Conservation (phyloP, 2,797 vertebrate species). For the Rhabdophis nuchalis region DNA sequence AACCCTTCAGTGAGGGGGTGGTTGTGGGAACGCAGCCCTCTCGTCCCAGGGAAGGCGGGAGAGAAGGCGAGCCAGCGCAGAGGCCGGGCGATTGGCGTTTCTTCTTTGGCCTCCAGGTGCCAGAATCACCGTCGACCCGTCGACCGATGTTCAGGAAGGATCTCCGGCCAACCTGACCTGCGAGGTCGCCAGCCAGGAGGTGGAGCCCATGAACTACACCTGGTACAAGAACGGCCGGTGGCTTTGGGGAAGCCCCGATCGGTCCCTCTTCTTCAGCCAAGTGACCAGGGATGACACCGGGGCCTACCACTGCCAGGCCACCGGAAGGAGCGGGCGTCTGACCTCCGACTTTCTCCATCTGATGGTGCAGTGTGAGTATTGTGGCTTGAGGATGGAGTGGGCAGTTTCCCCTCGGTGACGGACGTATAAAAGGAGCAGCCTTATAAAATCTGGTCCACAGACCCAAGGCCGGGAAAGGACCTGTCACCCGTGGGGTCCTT, state of each 20-base stretch:
- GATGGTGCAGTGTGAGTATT: slow-evolving; percentile 70
- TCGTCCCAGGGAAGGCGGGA: neutral
- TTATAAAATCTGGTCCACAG: neutral
- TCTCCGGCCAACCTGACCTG: slow-evolving; percentile 62
- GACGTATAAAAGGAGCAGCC: neutral
- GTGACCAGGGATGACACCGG: slow-evolving; percentile 61
- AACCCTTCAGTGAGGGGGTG: neutral
- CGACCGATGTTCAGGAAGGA: slow-evolving; percentile 62
- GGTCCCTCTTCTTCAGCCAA: neutral
- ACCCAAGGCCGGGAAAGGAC: neutral
- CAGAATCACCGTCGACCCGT: slow-evolving; percentile 46
- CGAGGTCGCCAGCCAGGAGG: slow-evolving; percentile 1
- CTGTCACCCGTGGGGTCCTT: neutral
- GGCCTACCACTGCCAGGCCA: slow-evolving; percentile 63
- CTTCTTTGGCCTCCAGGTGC: slow-evolving; percentile 48
- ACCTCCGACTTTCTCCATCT: slow-evolving; percentile 52
- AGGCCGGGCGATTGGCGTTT: fast-evolving
- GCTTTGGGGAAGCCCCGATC: neutral
- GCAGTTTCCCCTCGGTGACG: too few species aligned
- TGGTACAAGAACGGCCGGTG: slow-evolving; percentile 68
- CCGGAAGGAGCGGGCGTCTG: slow-evolving; percentile 18
- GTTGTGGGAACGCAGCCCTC: neutral
- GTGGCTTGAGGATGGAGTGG: neutral
- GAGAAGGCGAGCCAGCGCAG: neutral
- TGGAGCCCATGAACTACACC: slow-evolving; percentile 50